phyloP scores from a whole-genome alignment of 1,140 invertebrate genomes.

The Linepithema humile region DNA sequence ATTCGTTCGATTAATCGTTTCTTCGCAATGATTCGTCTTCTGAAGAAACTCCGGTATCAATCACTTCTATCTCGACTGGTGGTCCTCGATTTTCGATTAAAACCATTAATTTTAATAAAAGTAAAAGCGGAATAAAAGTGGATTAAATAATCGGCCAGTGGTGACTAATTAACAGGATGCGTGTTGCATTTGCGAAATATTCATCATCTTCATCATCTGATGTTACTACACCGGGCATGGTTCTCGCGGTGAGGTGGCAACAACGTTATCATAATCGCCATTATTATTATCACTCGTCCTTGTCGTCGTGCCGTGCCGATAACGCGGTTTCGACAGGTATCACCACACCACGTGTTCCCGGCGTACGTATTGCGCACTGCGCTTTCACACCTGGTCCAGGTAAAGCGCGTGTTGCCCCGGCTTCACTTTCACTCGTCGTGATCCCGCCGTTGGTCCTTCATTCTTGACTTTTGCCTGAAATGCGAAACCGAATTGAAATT shows the following conservation, averaged over 20 bases:
- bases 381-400: slow-evolving; percentile 51
- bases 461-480: slow-evolving; percentile 32
- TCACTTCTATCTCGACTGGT: not conserved
- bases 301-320: slow-evolving; percentile 11
- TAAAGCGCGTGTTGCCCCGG: not conserved
- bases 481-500: slow-evolving; percentile 29
- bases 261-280: not conserved
- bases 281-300: not conserved
- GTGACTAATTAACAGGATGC: not conserved
- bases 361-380: slow-evolving; percentile 33
- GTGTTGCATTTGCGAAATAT: not conserved
- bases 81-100: not conserved
- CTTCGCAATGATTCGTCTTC: not conserved
- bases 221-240: slow-evolving; percentile 1
- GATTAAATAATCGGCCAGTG: not conserved
- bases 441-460: slow-evolving; percentile 4
- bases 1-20: not conserved
- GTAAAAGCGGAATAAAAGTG: slow-evolving; percentile 17
- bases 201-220: slow-evolving; percentile 30
- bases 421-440: slow-evolving; percentile 44
- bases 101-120: not conserved
- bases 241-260: not conserved
- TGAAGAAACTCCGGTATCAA: not conserved
- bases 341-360: slow-evolving; percentile 3
- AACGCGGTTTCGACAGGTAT: slow-evolving; percentile 38